Base-by-base conservation (phyloP, 2,888 invertebrate genomes). In the Entomobrya proxima region DNA sequence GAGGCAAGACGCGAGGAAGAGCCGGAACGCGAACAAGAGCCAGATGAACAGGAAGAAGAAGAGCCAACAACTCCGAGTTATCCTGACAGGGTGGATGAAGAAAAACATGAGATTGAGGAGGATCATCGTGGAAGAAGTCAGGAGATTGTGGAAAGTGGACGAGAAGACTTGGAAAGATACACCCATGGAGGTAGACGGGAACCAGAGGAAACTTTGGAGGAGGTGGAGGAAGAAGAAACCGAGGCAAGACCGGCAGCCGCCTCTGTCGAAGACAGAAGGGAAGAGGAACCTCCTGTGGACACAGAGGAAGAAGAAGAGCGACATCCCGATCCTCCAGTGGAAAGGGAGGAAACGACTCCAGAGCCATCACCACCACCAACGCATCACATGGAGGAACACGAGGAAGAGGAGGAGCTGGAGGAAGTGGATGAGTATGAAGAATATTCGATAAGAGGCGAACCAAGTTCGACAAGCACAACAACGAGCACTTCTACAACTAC, bases 81-180 rank as follows among this genome's bases (percentile, higher is more conserved):
- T 40, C 32, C 9, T 27, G 50, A 35, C 58, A 80, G 47, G 58
- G 55, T 32, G 37, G 67, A 40, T 21, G 18, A 15, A 24, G 80
- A n/a, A 18, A 67, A 61, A 37, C 30, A 37, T 0, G 52, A 50
- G 1, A 27, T 11, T 11, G 58, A 52, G 9, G 79, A 79, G 18
- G 64, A 40, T 24, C 37, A 75, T 7, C 32, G 32, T 0, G 69
- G 80, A 27, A 50, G 52, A 55, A 81, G 88, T 44, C 64, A 74
- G n/a, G 89, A 88, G 69, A 90, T 89, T 32, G 82, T 76, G 47
- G 90, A 90, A 30, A 84, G 82, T 40, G 89, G 88, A 15, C 35
- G 89, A 32, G 80, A 88, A 0, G 90, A 90, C 32, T 79, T 90
- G 76, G 89, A 90, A 83, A 32, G 89, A 1, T 90, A 88, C 69